Evolutionary conservation across 2,113 vertebrate genomes (phyloP).

Genomic region (Catharus minimus): DNA sequence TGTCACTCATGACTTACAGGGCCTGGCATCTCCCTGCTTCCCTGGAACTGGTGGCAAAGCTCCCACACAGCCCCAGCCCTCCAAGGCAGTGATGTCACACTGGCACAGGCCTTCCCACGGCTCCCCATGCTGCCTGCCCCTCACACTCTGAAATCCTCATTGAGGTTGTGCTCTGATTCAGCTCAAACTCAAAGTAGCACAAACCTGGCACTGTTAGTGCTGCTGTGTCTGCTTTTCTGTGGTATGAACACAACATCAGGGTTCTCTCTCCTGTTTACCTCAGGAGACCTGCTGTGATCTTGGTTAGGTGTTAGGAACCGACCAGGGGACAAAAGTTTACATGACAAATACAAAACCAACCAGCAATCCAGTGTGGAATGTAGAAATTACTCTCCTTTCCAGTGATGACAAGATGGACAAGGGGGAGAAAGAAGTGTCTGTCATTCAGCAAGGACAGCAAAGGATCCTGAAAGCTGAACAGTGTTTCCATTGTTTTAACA

Average conservation of each 20-base stretch:
- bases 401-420: conserved; percentile 36
- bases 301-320: background rate
- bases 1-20: background rate
- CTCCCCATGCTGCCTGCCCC: rapidly evolving
- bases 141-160: rapidly evolving
- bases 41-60: background rate
- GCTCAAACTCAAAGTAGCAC: background rate
- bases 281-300: background rate
- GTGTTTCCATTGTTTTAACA: conserved; percentile 57
- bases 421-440: conserved; percentile 36
- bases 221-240: background rate
- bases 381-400: background rate
- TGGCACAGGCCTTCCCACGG: background rate
- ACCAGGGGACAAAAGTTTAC: background rate
- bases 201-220: background rate
- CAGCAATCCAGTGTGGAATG: background rate
- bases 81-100: rapidly evolving
- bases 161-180: background rate
- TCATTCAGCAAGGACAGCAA: conserved; percentile 39
- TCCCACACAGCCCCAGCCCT: background rate
- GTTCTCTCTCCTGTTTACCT: background rate
- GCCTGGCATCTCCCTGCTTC: background rate
- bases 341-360: background rate
- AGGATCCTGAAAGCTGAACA: conserved; percentile 35
- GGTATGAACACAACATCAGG: rapidly evolving